Conservation (phyloP, 2,888 invertebrate genomes). For the Mamestra brassicae region DNA sequence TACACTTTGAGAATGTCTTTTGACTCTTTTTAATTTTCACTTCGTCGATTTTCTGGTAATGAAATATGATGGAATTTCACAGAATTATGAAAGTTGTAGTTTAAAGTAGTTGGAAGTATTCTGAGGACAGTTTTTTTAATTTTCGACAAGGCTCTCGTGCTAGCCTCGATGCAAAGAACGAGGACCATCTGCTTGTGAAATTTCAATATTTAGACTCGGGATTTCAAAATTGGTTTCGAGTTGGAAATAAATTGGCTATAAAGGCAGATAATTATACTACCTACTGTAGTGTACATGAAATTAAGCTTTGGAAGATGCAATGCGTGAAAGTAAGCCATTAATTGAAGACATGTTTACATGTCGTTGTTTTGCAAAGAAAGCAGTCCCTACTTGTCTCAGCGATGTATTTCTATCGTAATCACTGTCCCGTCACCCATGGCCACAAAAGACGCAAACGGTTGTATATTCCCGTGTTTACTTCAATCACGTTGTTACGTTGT, state of each 20-base stretch:
- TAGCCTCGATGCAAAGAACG: slow-evolving; percentile 4
- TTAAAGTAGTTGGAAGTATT: slow-evolving; percentile 45
- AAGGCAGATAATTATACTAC: not conserved
- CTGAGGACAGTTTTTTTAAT: slow-evolving; percentile 38
- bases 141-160: slow-evolving; percentile 28
- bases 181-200: slow-evolving; percentile 26
- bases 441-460: slow-evolving; percentile 51
- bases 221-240: slow-evolving; percentile 30
- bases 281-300: not conserved
- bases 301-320: not conserved
- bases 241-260: slow-evolving; percentile 20
- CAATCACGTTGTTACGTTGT: slow-evolving; percentile 71
- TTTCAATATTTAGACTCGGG: slow-evolving; percentile 17
- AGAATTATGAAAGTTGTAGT: slow-evolving; percentile 24
- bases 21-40: slow-evolving; percentile 12
- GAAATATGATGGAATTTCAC: slow-evolving; percentile 17
- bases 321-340: not conserved
- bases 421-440: slow-evolving; percentile 20
- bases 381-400: slow-evolving; percentile 23
- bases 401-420: slow-evolving; percentile 48
- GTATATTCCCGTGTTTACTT: slow-evolving; percentile 52
- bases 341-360: not conserved
- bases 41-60: not conserved
- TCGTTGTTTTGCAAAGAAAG: slow-evolving; percentile 48
- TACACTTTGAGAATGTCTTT: slow-evolving; percentile 26